Evolutionary conservation across 2,113 vertebrate species (phyloP).

Genomic region (Gobiocypris rarus): DNA sequence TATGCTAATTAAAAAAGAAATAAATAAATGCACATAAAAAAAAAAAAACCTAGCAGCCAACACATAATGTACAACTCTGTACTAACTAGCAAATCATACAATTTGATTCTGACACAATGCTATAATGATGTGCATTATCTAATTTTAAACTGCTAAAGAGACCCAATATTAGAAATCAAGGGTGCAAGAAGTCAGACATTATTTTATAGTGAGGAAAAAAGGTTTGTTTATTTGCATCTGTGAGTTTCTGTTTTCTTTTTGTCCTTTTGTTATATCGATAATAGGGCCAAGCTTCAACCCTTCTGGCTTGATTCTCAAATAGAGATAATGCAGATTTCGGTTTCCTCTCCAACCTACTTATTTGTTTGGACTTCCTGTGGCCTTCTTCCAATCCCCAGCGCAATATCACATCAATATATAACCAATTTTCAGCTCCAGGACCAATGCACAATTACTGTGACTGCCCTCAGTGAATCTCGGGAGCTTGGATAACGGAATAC

Average conservation of each 20-base stretch:
- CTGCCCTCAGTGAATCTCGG: conserved; percentile 63
- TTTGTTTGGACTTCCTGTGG: conserved; percentile 64
- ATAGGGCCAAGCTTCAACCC: conserved; percentile 44
- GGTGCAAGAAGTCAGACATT: neutral
- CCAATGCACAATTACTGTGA: conserved; percentile 63
- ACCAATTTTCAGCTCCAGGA: conserved; percentile 67
- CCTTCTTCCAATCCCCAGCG: conserved; percentile 59
- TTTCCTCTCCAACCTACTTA: conserved; percentile 52
- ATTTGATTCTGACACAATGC: neutral
- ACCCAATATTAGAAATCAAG: neutral
- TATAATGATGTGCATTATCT: neutral
- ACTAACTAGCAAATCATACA: neutral
- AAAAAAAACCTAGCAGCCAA: neutral
- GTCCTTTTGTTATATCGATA: conserved; percentile 56
- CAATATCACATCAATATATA: conserved; percentile 68
- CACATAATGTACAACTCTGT: neutral
- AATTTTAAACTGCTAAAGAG: conserved; percentile 3
- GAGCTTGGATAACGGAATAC: conserved; percentile 61
- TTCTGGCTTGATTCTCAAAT: conserved; percentile 51
- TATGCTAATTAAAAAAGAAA: neutral
- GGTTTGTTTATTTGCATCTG: conserved; percentile 41
- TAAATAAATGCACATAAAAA: neutral
- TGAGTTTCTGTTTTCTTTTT: conserved; percentile 33
- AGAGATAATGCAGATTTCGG: conserved; percentile 58
- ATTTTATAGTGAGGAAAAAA: neutral